Percentiles rank a stretch among this genome's conserved stretches.
Evolutionary conservation across 2,888 invertebrate species (phyloP).

Genomic region (Melipona beecheii): DNA sequence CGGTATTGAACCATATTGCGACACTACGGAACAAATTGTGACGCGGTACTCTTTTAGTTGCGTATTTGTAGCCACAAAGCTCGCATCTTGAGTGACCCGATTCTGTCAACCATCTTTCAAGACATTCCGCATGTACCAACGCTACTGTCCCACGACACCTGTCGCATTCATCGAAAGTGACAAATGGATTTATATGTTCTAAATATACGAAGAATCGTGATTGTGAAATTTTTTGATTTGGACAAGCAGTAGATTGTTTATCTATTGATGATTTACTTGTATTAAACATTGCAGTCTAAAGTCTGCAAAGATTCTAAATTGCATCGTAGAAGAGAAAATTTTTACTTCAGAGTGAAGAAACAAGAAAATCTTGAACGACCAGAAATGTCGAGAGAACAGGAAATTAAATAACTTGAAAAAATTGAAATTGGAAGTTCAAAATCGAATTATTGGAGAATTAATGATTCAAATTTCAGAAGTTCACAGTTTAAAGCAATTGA

Average conservation of each 20-base stretch:
- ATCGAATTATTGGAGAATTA: too few species aligned
- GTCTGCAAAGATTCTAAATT: neutral
- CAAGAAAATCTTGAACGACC: neutral
- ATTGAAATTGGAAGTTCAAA: too few species aligned
- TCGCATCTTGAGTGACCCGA: constrained; percentile 85
- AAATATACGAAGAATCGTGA: neutral
- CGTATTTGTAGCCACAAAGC: constrained; percentile 85
- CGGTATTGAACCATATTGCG: constrained; percentile 79
- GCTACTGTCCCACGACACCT: constrained; percentile 86
- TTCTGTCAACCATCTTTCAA: constrained; percentile 86
- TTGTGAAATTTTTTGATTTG: neutral
- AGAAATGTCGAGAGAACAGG: neutral
- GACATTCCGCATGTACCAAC: constrained; percentile 85
- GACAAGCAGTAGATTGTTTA: neutral
- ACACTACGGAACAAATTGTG: constrained; percentile 77
- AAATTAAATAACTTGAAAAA: too few species aligned
- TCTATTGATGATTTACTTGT: neutral
- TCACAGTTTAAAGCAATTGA: too few species aligned
- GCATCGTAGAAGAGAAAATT: neutral
- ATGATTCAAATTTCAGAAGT: too few species aligned
- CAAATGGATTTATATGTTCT: neutral
- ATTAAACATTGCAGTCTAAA: neutral
- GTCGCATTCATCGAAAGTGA: constrained; percentile 72
- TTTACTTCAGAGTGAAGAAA: neutral
- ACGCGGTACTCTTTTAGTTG: constrained; percentile 80